Percentiles rank a stretch among this genome's conserved stretches.
Evolutionary conservation across 1,140 invertebrate species (phyloP).

Genomic region (Zeugodacus cucurbitae): DNA sequence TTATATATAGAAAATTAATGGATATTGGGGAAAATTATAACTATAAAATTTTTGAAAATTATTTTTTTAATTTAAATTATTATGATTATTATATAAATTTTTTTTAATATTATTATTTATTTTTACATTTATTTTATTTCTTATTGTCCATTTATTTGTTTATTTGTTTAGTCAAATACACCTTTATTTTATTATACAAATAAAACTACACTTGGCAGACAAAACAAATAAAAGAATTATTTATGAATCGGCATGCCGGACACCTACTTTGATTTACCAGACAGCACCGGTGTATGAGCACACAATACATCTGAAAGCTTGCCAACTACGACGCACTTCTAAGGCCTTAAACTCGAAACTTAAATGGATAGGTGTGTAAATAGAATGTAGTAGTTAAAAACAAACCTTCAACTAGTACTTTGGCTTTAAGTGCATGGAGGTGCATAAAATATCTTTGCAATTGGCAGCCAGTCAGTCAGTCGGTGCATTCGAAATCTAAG

Average conservation of each 20-base stretch:
- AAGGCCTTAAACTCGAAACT: constrained; percentile 36
- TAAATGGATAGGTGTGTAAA: background rate
- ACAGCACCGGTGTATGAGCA: background rate
- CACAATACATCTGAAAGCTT: background rate
- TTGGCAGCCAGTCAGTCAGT: background rate
- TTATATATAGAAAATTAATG: too few relatives aligned
- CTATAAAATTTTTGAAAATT: too few relatives aligned
- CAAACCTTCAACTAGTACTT: constrained; percentile 41
- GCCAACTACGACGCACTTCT: background rate
- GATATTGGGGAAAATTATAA: too few relatives aligned
- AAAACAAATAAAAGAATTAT: background rate
- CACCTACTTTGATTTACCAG: background rate
- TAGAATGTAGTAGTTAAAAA: background rate
- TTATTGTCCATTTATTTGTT: background rate
- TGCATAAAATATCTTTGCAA: background rate
- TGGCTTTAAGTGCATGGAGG: background rate
- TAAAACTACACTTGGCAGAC: background rate
- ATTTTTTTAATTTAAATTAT: too few relatives aligned
- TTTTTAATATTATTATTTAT: background rate
- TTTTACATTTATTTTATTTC: background rate
- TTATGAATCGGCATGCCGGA: background rate
- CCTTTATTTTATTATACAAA: too few relatives aligned
- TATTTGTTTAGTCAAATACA: too few relatives aligned
- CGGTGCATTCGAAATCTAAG: background rate
- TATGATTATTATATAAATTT: too few relatives aligned